Evolutionary conservation across 2,113 vertebrate species (phyloP).

Genomic region (Chlorodrepanis virens): DNA sequence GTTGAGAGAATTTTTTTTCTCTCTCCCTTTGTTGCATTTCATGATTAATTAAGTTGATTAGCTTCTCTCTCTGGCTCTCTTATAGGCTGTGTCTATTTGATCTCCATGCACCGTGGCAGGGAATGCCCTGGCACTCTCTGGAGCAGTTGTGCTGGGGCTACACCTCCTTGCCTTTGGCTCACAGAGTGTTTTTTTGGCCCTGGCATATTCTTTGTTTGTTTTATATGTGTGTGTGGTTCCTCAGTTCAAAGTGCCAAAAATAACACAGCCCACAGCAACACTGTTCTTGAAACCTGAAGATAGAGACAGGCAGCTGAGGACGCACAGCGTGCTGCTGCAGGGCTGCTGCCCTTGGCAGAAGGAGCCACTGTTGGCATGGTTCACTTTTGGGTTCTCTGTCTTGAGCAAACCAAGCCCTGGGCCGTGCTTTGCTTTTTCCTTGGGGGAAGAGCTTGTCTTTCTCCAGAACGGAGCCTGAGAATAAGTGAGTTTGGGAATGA

Average conservation of each 20-base stretch:
- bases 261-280: conserved; percentile 27
- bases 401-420: not conserved
- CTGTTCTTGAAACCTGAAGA: conserved; percentile 22
- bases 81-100: not conserved
- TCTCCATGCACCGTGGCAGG: not conserved
- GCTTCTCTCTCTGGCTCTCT: not conserved
- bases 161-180: not conserved
- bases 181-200: not conserved
- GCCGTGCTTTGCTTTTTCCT: not conserved
- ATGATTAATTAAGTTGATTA: not conserved
- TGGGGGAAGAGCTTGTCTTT: not conserved
- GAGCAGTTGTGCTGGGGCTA: not conserved
- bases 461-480: not conserved
- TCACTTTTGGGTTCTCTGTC: not conserved
- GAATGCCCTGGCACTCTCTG: not conserved
- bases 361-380: not conserved
- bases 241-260: not conserved
- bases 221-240: conserved; percentile 9
- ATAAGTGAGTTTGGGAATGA: not conserved
- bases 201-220: not conserved
- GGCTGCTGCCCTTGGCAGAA: not conserved
- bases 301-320: conserved; percentile 28
- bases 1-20: not conserved
- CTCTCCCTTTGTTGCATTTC: not conserved
- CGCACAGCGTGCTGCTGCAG: not conserved